Conservation (phyloP, 2,113 vertebrate species). For the Carlito syrichta region DNA sequence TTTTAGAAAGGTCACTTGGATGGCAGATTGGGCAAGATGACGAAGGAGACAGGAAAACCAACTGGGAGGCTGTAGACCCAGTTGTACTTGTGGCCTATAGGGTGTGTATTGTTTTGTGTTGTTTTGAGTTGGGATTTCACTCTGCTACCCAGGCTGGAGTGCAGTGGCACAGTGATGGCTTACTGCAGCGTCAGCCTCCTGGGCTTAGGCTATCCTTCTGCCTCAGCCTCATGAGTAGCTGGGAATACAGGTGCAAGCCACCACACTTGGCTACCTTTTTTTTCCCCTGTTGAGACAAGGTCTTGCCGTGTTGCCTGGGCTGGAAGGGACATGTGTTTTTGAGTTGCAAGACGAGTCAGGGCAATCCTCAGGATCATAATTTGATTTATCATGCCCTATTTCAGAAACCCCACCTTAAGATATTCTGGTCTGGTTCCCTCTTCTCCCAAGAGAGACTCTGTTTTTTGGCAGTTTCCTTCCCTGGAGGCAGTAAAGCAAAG, state of each 20-base stretch:
- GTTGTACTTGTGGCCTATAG: rapidly evolving
- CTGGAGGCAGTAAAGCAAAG: background rate
- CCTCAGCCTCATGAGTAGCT: no score
- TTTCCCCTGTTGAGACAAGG: no score
- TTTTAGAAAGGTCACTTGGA: background rate
- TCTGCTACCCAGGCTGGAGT: no score
- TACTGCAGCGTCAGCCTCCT: no score
- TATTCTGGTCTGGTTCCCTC: background rate
- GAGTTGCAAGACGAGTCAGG: background rate
- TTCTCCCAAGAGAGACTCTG: background rate
- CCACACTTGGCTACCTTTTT: no score
- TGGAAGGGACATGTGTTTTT: background rate
- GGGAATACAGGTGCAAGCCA: no score
- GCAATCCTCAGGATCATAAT: background rate
- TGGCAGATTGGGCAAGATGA: background rate
- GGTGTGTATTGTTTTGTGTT: no score
- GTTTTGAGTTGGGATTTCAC: no score
- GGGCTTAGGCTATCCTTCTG: no score
- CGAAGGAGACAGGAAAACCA: background rate
- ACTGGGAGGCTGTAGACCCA: background rate
- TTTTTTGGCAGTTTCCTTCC: background rate
- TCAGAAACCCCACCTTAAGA: background rate
- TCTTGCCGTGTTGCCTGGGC: no score
- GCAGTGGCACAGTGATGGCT: no score
- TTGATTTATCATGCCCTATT: background rate